Evolutionary conservation across 1,140 invertebrate species (phyloP), one percentile per base, ranked within the genome.

Genomic region (Calycopis cecrops): DNA sequence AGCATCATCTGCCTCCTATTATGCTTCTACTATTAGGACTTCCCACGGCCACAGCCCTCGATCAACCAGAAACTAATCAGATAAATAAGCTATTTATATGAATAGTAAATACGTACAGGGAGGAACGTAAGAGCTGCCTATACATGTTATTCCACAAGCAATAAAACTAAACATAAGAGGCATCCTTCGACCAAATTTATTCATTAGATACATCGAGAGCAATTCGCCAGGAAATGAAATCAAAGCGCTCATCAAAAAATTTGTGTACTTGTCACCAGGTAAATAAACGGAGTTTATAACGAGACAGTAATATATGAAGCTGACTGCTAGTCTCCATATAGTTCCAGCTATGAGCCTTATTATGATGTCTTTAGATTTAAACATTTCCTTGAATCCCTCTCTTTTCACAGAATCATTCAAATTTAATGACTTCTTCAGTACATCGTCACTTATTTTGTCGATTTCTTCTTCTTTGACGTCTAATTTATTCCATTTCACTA

Each of bases 291-390:
- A 92, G 65, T 95, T 94, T 3, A 95, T 84, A 9, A 94, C 93
- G 3, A 96, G 71, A 0, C 94, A 94, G 65, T 95, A 96, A 73
- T 95, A 96, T 6, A 95, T 90, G 60, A 95, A 92, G 1, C 90
- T 89, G 47, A 91, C 90, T 1, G 91, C 89, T 17, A 93, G 88
- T 89, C 91, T 92, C 68, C 89, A 92, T 57, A 92, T 87, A 28
- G 88, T 90, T 0, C 64, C 65, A 0, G 75, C 69, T 0, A 67
- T 1, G 6, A 81, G 35, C 9, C 78, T 61, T 37, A 72, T 76
- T 7, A 79, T 10, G 16, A 83, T 73, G 51, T 76, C 72, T 56
- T 21, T 70, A 8, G 74, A 83, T n/a, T 47, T 59, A 37, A 78
- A 71, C 8, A 80, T 65, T 12, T 71, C 62, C 35, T 33, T 53